phyloP scores from a whole-genome alignment of 2,888 invertebrate species.

The Amblyjoppa proteus region DNA sequence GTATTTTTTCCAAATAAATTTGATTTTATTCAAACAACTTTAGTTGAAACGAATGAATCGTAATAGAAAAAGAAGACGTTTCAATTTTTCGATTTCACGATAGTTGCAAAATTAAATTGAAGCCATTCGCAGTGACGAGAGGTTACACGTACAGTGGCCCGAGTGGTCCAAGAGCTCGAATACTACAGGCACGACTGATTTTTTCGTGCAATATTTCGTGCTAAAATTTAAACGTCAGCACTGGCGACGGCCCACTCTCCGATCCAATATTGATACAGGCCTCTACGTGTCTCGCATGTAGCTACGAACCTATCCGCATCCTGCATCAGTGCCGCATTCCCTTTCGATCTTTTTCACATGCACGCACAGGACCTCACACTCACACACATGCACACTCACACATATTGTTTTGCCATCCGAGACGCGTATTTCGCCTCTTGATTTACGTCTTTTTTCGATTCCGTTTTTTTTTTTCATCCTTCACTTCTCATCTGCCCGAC shows the following conservation, averaged over 20 bases:
- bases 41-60: neutral
- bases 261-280: conserved; percentile 64
- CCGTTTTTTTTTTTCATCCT: neutral
- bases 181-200: conserved; percentile 5
- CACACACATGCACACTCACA: conserved; percentile 1
- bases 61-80: neutral
- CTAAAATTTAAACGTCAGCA: conserved; percentile 54
- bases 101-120: conserved; percentile 29
- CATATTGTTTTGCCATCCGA: neutral
- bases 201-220: conserved; percentile 60
- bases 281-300: conserved; percentile 53
- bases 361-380: neutral
- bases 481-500: conserved; percentile 39
- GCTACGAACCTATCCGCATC: conserved; percentile 27
- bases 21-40: neutral
- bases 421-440: conserved; percentile 14
- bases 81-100: neutral
- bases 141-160: neutral
- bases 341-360: conserved; percentile 10
- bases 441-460: conserved; percentile 28
- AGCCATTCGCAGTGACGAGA: neutral
- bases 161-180: neutral
- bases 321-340: conserved; percentile 15
- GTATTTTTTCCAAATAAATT: too few relatives aligned
- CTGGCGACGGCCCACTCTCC: conserved; percentile 51